A percentile compares a stretch with the other conserved stretches of the same genome.
These are phyloP conservation scores for Neelides sp. DNA, from an alignment of 1,140 invertebrate genomes.

Conservation along the genomic window DNA sequence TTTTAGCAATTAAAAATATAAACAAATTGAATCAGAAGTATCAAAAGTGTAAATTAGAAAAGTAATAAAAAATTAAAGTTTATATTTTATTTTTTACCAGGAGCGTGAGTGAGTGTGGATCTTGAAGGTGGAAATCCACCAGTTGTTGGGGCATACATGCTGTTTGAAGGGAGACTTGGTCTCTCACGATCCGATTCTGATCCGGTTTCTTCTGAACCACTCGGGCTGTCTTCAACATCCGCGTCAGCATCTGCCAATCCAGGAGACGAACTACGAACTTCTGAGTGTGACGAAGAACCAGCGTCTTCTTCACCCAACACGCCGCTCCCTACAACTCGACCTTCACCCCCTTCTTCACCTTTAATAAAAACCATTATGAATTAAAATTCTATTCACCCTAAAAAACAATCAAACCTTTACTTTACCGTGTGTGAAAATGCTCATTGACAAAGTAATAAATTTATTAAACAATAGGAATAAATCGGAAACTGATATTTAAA, in stretches of 20 bases:
- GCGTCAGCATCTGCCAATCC: conserved; percentile 11
- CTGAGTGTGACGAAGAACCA: conserved; percentile 16
- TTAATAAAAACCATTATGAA: too few relatives aligned
- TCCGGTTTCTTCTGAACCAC: conserved; percentile 15
- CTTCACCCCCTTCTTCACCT: too few relatives aligned
- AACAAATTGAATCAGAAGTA: too few relatives aligned
- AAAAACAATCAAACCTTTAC: too few relatives aligned
- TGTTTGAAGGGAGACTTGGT: background rate
- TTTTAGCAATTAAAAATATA: too few relatives aligned
- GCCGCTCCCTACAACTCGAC: too few relatives aligned
- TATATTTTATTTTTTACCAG: background rate
- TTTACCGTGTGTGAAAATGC: too few relatives aligned
- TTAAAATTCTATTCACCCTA: too few relatives aligned
- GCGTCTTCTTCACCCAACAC: conserved; percentile 12
- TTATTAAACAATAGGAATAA: too few relatives aligned
- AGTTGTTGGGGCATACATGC: conserved; percentile 13
- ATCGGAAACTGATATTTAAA: too few relatives aligned
- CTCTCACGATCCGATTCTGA: background rate
- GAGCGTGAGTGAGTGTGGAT: conserved; percentile 3
- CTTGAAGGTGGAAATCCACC: conserved; percentile 12
- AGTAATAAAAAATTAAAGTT: background rate
- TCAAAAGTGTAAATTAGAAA: too few relatives aligned
- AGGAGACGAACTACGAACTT: conserved; percentile 15
- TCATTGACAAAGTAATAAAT: too few relatives aligned
- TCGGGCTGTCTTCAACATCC: conserved; percentile 17